Evolutionary conservation across 2,113 vertebrate species (phyloP), one percentile per base, ranked within the genome.

Genomic region (Zingel zingel): DNA sequence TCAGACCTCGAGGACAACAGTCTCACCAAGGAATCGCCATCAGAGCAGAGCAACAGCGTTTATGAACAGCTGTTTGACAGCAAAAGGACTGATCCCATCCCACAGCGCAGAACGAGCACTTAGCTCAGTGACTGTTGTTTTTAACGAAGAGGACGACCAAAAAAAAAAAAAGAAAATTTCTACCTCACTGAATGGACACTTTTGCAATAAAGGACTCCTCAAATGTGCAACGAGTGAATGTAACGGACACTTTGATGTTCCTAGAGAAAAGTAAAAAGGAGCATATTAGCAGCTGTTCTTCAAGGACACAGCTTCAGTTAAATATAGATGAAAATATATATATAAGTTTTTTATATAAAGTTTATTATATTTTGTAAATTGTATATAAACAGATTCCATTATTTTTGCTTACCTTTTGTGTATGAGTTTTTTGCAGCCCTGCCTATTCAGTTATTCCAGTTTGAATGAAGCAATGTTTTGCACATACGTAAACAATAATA

Each of bases 181-280:
- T 99, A 99, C 98, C 98, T 99, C 98, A 98, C 85, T 86, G 79
- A 91, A 88, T 83, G 93, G 92, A 96, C 93, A 88, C 95, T 89
- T 94, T 94, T 84, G 85, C 91, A 91, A 89, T 91, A 88, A 90
- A 75, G 76, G 84, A 89, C 88, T 81, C 83, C 72, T 88, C 57
- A 79, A 82, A 95, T 94, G 95, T 96, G 87, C 92, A 92, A 90
- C 72, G 16, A 88, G 90, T 94, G 93, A 94, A 94, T 93, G 91
- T 94, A 92, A 90, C 66, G 57, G 84, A 91, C 80, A 19, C 64
- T 79, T 27, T 67, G 54, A 81, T 74, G 75, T 90, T 93, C 82
- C 66, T 9, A 39, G 63, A 77, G 66, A 86, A 81, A 83, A 15
- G 23, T 51, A 11, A 81, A 53, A 73, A 64, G 77, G 83, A 82